Evolutionary conservation across 1,140 invertebrate genomes (phyloP), one percentile per base, ranked within the genome.

Genomic region (Propsilocerus akamusi): DNA sequence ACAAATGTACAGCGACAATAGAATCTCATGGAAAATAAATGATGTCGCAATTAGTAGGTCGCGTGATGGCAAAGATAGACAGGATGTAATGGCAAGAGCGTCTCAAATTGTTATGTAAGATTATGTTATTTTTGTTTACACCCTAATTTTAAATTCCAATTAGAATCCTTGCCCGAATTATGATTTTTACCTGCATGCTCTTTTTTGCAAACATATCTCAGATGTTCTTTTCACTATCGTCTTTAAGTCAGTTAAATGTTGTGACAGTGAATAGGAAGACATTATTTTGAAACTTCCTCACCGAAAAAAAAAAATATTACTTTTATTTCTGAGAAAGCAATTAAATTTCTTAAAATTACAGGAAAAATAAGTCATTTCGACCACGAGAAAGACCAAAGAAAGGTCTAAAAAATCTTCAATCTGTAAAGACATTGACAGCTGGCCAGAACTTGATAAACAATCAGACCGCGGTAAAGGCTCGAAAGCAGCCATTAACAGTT

Each of bases 321-420:
- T n/a, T n/a, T n/a, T n/a, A n/a, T n/a, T n/a, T n/a, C n/a, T n/a
- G n/a, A n/a, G n/a, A n/a, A n/a, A n/a, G n/a, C n/a, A n/a, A n/a
- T n/a, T n/a, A n/a, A n/a, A n/a, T n/a, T n/a, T n/a, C n/a, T n/a
- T n/a, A 32, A 24, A 17, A 32, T 70, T 70, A 52, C 71, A 90
- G 87, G 80, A 91, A 90, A 70, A 90, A 87, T 71, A 87, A 89
- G 66, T 88, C 86, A 46, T 89, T 89, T 67, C 73, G 83, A 52
- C 81, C 83, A 3, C 70, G 83, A n/a, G 81, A 84, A 60, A 71
- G 80, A 7, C 76, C 78, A 34, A 84, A 85, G 58, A 85, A 84
- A 54, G 82, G 82, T 5, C 63, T 91, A 57, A 90, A 88, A 66
- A 92, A 91, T 68, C 71, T 94, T 25, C 83, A 90, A 67, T 87